These are phyloP conservation scores for Climacteris rufus DNA, from an alignment of 2,113 vertebrate species.

Conservation along the genomic window DNA sequence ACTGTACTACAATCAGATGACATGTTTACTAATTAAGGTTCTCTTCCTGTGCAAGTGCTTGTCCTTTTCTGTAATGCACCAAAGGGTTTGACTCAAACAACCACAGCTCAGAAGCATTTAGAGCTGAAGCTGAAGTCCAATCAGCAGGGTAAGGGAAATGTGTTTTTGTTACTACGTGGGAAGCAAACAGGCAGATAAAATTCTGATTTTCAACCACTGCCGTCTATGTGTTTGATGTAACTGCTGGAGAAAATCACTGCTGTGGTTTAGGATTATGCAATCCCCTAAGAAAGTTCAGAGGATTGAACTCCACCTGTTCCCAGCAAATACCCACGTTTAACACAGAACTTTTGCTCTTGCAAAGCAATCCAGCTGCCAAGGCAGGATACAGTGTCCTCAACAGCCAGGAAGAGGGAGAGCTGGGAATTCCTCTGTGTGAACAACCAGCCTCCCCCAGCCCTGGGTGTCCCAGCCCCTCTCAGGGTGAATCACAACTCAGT, in stretches of 20 bases:
- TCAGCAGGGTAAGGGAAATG: background rate
- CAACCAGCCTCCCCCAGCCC: background rate
- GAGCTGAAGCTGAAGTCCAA: background rate
- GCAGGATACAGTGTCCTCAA: rapidly evolving
- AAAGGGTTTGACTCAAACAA: background rate
- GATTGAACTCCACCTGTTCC: background rate
- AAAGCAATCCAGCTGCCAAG: background rate
- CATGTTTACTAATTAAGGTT: background rate
- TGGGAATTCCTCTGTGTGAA: background rate
- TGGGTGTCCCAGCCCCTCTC: rapidly evolving
- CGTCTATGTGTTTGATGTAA: rapidly evolving
- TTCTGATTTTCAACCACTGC: background rate
- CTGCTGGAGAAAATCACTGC: background rate
- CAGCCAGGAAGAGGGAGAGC: rapidly evolving
- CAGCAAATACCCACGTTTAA: background rate
- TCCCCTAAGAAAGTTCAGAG: background rate
- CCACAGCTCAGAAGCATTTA: background rate
- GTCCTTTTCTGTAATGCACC: background rate
- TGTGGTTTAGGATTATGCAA: background rate
- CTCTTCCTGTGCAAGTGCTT: background rate
- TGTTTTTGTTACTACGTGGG: background rate
- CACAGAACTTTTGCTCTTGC: rapidly evolving
- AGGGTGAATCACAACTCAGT: rapidly evolving
- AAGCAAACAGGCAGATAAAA: background rate
- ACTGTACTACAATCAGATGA: background rate